A percentile compares a stretch with the other conserved stretches of the same genome.
Conservation (phyloP, 64 coral and sea anemone genomes). For the Orbicella faveolata region DNA sequence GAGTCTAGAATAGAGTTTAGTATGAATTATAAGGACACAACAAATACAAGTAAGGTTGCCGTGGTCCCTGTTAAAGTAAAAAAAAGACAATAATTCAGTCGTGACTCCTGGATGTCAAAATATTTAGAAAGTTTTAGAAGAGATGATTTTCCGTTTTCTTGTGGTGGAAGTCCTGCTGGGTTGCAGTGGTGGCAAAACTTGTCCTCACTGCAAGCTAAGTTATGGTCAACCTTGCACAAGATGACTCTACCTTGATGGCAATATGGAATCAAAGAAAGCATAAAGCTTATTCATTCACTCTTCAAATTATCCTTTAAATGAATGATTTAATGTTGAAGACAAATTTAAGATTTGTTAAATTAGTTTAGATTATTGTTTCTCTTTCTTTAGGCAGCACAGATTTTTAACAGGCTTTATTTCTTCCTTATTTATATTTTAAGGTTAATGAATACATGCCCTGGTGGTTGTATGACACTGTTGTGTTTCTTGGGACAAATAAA, state of each 20-base stretch:
- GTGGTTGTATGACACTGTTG: slow-evolving; percentile 41
- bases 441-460: slow-evolving; percentile 27
- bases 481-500: slow-evolving; percentile 42
- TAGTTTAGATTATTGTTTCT: neutral
- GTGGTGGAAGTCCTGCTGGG: neutral
- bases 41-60: neutral
- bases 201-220: neutral
- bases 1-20: neutral
- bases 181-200: neutral
- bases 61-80: neutral
- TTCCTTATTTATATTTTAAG: slow-evolving; percentile 46
- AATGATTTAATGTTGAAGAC: slow-evolving; percentile 28
- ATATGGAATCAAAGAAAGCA: neutral
- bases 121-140: neutral
- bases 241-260: neutral
- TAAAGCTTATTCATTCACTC: neutral
- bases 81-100: neutral
- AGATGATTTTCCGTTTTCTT: neutral
- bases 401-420: neutral
- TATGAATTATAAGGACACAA: neutral
- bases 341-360: neutral
- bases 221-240: neutral
- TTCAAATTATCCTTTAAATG: neutral
- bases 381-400: slow-evolving; percentile 31
- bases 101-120: neutral